These are phyloP conservation scores for Triplophysa rosa DNA, from an alignment of 2,113 vertebrate species.

Conservation along the genomic window DNA sequence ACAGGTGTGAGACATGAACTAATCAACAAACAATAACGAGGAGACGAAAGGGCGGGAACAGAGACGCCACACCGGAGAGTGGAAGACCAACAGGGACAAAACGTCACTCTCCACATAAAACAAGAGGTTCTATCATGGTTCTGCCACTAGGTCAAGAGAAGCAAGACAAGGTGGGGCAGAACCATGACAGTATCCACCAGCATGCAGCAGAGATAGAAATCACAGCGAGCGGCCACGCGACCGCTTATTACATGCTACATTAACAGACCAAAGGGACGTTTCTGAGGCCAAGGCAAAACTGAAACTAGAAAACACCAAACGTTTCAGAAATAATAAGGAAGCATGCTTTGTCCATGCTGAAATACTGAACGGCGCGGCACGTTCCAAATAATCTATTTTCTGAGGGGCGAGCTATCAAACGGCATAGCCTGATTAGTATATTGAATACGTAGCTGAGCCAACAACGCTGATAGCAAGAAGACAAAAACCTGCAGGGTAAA, in stretches of 20 bases:
- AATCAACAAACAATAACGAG: no score
- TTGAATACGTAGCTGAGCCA: conserved; percentile 5
- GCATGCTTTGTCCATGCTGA: conserved; percentile 28
- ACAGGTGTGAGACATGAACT: no score
- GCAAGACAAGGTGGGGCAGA: no score
- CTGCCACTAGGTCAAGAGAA: no score
- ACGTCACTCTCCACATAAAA: no score
- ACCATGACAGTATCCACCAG: no score
- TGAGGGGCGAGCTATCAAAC: conserved; percentile 18
- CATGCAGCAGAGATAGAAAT: conserved; percentile 39
- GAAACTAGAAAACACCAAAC: conserved; percentile 5
- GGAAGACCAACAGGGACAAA: no score
- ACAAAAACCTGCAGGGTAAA: conserved; percentile 30
- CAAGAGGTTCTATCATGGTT: no score
- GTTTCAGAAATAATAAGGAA: conserved; percentile 32
- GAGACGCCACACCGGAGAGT: no score
- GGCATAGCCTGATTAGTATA: conserved; percentile 25
- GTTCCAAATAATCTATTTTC: conserved; percentile 14
- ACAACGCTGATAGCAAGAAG: conserved; percentile 34
- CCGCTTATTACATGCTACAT: conserved; percentile 59
- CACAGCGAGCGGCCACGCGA: conserved; percentile 35
- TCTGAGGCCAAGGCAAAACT: conserved; percentile 28
- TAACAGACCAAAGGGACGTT: conserved; percentile 56
- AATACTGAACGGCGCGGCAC: background rate
- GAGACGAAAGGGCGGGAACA: no score